A percentile compares a stretch with the other conserved stretches of the same genome.
Evolutionary conservation across 1,140 invertebrate species (phyloP).

Genomic region (Coenobita brevimanus): DNA sequence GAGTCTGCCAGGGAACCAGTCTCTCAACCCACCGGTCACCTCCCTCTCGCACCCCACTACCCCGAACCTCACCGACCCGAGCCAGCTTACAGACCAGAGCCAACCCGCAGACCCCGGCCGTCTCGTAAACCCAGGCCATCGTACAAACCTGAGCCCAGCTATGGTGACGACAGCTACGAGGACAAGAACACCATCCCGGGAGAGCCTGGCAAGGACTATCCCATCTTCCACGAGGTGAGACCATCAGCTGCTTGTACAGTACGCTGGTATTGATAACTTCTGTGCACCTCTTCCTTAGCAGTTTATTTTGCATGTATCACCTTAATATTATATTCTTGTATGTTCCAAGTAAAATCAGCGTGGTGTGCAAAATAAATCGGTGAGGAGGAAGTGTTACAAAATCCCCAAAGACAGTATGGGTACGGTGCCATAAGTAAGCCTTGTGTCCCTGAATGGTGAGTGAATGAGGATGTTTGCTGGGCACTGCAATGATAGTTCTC

Average conservation of each 20-base stretch:
- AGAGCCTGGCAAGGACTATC: conserved; percentile 76
- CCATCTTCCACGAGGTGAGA: conserved; percentile 72
- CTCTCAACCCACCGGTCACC: background rate
- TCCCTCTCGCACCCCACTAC: conserved; percentile 38
- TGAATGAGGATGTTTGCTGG: too few relatives aligned
- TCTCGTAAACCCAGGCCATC: background rate
- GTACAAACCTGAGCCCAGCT: background rate
- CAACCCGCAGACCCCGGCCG: background rate
- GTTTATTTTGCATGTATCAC: too few relatives aligned
- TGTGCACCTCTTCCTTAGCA: too few relatives aligned
- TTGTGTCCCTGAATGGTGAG: too few relatives aligned
- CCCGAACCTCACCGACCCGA: conserved; percentile 2
- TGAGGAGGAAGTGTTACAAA: too few relatives aligned
- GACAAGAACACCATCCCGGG: conserved; percentile 74
- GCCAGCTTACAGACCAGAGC: background rate
- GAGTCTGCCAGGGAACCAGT: background rate
- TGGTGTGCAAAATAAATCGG: too few relatives aligned
- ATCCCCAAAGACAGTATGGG: too few relatives aligned
- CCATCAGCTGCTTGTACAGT: conserved; percentile 35
- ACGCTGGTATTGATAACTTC: too few relatives aligned
- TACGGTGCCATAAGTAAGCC: too few relatives aligned
- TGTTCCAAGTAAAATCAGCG: too few relatives aligned
- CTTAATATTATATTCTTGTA: too few relatives aligned
- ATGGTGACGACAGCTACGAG: conserved; percentile 11
- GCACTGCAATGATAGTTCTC: too few relatives aligned